These are phyloP conservation scores for Triops cancriformis DNA, from an alignment of 1,140 invertebrate genomes.

Conservation along the genomic window DNA sequence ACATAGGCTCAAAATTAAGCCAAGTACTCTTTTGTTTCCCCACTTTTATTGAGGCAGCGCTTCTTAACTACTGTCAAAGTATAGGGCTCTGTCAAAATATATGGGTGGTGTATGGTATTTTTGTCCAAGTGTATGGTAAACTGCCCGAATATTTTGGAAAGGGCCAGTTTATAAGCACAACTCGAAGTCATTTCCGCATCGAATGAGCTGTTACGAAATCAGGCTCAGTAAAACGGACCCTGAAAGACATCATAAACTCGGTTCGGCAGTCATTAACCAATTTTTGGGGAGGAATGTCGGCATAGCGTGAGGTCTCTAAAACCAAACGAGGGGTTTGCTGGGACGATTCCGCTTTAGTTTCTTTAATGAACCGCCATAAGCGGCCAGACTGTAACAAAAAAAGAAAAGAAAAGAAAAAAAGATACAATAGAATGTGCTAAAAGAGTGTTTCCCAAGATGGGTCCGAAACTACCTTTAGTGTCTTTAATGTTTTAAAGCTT, in stretches of 20 bases:
- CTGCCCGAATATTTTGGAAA: too few relatives aligned
- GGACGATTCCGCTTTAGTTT: not conserved
- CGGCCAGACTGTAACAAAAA: not conserved
- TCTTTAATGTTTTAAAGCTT: not conserved
- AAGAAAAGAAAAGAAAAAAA: not conserved
- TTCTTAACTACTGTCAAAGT: too few relatives aligned
- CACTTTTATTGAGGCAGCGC: too few relatives aligned
- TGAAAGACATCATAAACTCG: not conserved
- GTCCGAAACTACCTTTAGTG: not conserved
- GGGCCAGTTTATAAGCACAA: not conserved
- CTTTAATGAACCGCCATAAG: slow-evolving; percentile 4
- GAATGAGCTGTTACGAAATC: not conserved
- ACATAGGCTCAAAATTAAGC: too few relatives aligned
- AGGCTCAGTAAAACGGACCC: not conserved
- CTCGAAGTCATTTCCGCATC: not conserved
- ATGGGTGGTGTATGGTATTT: too few relatives aligned
- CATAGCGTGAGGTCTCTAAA: not conserved
- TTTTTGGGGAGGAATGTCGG: not conserved
- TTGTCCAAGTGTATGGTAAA: too few relatives aligned
- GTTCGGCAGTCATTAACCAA: not conserved
- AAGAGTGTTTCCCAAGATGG: not conserved
- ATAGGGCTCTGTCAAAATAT: too few relatives aligned
- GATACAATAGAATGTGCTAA: not conserved
- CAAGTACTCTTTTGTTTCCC: too few relatives aligned
- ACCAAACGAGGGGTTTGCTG: not conserved